Percentiles rank a stretch among this genome's conserved stretches.
Evolutionary conservation across 2,113 vertebrate genomes (phyloP).

Genomic region (Sebastes fasciatus): DNA sequence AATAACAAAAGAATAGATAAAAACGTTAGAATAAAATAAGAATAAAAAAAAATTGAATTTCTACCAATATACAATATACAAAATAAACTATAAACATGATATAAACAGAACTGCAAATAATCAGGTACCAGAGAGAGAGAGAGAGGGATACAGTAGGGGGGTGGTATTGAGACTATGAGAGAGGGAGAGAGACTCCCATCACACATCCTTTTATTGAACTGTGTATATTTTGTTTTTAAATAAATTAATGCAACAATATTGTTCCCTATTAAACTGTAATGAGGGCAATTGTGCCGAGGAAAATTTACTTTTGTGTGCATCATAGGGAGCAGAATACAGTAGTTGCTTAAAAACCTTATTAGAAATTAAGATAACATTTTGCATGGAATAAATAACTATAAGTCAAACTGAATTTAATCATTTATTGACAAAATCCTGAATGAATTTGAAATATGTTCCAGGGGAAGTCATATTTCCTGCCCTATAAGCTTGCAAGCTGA

Average conservation of each 20-base stretch:
- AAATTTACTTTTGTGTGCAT: not conserved
- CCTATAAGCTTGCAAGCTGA: not conserved
- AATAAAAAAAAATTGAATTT: no score
- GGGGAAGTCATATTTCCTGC: not conserved
- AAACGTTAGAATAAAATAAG: no score
- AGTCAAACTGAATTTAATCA: fast-evolving
- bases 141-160: no score
- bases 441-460: not conserved
- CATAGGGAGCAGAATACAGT: not conserved
- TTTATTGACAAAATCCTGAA: not conserved
- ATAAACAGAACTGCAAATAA: no score
- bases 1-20: no score
- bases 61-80: no score
- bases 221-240: not conserved
- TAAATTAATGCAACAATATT: not conserved
- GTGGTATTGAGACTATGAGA: no score
- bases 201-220: no score
- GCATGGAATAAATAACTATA: not conserved
- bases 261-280: not conserved
- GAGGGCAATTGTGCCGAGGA: not conserved
- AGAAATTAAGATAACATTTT: not conserved
- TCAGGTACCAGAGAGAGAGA: no score
- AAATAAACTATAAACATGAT: no score
- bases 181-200: not conserved
- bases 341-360: not conserved